Evolutionary conservation across 2,797 vertebrate genomes (phyloP).

Genomic region (Enteromius argenteus): DNA sequence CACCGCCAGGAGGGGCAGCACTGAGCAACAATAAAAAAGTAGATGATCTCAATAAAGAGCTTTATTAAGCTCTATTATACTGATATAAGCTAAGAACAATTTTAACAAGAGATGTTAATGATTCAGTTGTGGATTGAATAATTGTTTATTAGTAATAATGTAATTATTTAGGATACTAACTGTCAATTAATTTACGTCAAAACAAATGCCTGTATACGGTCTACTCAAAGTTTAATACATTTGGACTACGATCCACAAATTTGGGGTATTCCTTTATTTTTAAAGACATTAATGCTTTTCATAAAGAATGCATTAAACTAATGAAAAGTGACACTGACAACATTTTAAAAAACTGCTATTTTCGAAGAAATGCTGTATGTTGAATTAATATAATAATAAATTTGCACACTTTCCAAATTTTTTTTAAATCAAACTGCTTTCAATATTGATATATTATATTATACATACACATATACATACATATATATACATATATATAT

Average conservation of each 20-base stretch:
- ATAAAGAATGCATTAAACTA: neutral
- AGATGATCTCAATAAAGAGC: neutral
- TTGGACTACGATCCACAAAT: too few relatives aligned
- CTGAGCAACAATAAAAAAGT: neutral
- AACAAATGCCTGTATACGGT: neutral
- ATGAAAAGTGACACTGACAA: neutral
- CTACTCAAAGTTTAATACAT: neutral
- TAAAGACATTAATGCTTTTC: neutral
- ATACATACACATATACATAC: too few relatives aligned
- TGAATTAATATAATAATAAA: neutral
- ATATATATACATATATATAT: too few relatives aligned
- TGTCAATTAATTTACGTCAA: neutral
- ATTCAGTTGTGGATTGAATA: neutral
- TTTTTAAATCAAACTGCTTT: too few relatives aligned
- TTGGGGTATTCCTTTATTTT: neutral
- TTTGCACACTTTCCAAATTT: neutral
- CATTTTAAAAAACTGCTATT: too few relatives aligned
- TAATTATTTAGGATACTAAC: neutral
- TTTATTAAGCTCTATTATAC: neutral
- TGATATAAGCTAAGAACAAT: neutral
- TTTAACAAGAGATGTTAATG: neutral
- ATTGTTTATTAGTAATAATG: neutral
- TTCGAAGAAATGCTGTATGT: neutral
- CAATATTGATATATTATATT: too few relatives aligned
- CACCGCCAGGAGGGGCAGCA: neutral